These are phyloP conservation scores for Odontomyia ornata DNA, from an alignment of 2,888 invertebrate species.

Conservation along the genomic window DNA sequence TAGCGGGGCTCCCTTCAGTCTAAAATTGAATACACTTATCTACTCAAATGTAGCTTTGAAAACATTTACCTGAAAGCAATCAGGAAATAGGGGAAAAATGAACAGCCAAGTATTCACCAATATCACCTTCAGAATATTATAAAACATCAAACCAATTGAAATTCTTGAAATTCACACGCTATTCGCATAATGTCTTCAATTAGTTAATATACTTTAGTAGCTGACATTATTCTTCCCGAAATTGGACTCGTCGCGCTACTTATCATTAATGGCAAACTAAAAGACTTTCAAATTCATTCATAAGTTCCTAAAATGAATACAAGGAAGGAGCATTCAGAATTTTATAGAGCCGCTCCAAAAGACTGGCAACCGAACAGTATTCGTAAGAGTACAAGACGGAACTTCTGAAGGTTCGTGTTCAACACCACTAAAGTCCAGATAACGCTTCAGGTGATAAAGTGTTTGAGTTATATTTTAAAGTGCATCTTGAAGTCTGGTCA, in stretches of 20 bases:
- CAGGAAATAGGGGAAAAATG: too few species aligned
- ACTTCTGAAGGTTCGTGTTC: constrained; percentile 44
- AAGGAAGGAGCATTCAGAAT: neutral
- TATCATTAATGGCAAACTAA: constrained; percentile 42
- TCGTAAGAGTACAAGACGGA: constrained; percentile 14
- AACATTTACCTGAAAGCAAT: too few species aligned
- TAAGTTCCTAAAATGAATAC: constrained; percentile 39
- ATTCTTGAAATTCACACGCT: constrained; percentile 24
- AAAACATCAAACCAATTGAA: too few species aligned
- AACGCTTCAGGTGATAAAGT: constrained; percentile 42
- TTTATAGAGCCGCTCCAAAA: neutral
- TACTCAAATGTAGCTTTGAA: too few species aligned
- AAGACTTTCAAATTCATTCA: constrained; percentile 49
- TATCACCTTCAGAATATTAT: too few species aligned
- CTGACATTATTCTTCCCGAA: constrained; percentile 26
- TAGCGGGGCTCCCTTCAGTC: too few species aligned
- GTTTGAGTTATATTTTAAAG: constrained; percentile 44
- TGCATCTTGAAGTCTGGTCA: constrained; percentile 38
- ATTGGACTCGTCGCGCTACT: constrained; percentile 27
- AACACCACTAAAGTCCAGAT: constrained; percentile 35
- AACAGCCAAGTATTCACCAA: too few species aligned
- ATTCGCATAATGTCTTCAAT: constrained; percentile 4
- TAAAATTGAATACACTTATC: too few species aligned
- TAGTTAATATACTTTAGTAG: constrained; percentile 6
- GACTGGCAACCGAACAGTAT: neutral